Percentiles rank a stretch among this genome's conserved stretches.
Evolutionary conservation across 1,140 invertebrate genomes (phyloP).

Genomic region (Philopotamus ludificatus): DNA sequence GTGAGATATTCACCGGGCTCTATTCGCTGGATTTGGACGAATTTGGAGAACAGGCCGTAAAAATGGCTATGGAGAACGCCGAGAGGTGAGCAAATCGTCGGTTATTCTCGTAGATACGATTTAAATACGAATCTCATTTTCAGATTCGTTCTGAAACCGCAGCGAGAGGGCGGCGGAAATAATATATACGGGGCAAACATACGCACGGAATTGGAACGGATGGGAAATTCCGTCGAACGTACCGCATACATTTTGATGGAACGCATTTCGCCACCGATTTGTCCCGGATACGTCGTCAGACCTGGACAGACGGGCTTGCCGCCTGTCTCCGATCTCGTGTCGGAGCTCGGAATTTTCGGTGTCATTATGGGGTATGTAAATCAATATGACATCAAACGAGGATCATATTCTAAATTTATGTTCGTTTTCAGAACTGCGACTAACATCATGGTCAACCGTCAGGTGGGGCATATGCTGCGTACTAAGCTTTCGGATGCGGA

Average conservation of each 20-base stretch:
- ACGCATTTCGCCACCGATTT: conserved; percentile 73
- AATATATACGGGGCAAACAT: conserved; percentile 90
- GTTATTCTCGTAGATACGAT: too few relatives aligned
- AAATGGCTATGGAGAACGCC: conserved; percentile 79
- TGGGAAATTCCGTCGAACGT: conserved; percentile 68
- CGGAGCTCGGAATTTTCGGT: conserved; percentile 94
- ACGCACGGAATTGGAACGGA: conserved; percentile 60
- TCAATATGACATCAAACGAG: too few relatives aligned
- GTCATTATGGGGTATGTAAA: conserved; percentile 82
- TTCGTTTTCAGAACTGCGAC: conserved; percentile 62
- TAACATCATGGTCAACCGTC: conserved; percentile 69
- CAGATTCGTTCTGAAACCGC: conserved; percentile 93
- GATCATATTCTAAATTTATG: not conserved
- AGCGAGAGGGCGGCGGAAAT: conserved; percentile 96
- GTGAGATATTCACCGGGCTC: conserved; percentile 84
- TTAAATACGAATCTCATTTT: too few relatives aligned
- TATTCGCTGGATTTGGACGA: conserved; percentile 86
- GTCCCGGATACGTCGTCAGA: conserved; percentile 81
- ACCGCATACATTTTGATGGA: conserved; percentile 95
- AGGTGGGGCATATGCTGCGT: conserved; percentile 88
- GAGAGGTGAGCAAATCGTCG: conserved; percentile 57
- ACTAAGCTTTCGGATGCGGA: conserved; percentile 81
- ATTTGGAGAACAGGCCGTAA: conserved; percentile 73
- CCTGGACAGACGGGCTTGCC: conserved; percentile 58
- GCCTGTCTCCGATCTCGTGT: conserved; percentile 67